A percentile compares a stretch with the other conserved stretches of the same genome.
phyloP scores from a whole-genome alignment of 2,888 invertebrate species.

The Chrysotoxum bicinctum region DNA sequence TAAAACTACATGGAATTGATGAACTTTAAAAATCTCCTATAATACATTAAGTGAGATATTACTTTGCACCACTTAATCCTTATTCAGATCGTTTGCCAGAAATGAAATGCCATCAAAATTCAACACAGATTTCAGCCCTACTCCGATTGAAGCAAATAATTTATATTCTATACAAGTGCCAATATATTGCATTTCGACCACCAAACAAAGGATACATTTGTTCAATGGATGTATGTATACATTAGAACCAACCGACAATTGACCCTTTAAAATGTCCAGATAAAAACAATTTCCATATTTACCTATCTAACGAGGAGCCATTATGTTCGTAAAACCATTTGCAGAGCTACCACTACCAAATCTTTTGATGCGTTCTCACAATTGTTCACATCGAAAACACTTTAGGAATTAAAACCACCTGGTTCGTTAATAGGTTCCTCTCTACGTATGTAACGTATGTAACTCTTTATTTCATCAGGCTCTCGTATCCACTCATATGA shows the following conservation, averaged over 20 bases:
- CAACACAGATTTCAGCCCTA: too few relatives aligned
- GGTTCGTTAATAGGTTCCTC: background rate
- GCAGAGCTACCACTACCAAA: background rate
- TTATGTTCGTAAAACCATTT: slow-evolving; percentile 1
- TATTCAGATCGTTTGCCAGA: too few relatives aligned
- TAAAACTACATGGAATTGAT: too few relatives aligned
- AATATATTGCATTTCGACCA: background rate
- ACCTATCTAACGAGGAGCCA: background rate
- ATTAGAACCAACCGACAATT: background rate
- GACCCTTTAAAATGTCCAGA: background rate
- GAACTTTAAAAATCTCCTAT: too few relatives aligned
- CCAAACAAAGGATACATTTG: too few relatives aligned
- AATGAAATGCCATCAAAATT: too few relatives aligned
- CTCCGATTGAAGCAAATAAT: background rate
- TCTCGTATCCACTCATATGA: background rate
- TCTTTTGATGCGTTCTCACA: background rate
- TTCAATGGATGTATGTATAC: too few relatives aligned
- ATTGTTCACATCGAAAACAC: slow-evolving; percentile 22
- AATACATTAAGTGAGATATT: too few relatives aligned
- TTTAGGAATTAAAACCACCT: slow-evolving; percentile 32
- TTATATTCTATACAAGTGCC: background rate
- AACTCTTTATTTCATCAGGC: background rate
- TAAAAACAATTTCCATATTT: background rate
- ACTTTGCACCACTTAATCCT: too few relatives aligned
- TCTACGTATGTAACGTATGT: background rate